Evolutionary conservation across 2,888 invertebrate species (phyloP), one percentile per base, ranked within the genome.

Genomic region (Lycaena phlaeas): DNA sequence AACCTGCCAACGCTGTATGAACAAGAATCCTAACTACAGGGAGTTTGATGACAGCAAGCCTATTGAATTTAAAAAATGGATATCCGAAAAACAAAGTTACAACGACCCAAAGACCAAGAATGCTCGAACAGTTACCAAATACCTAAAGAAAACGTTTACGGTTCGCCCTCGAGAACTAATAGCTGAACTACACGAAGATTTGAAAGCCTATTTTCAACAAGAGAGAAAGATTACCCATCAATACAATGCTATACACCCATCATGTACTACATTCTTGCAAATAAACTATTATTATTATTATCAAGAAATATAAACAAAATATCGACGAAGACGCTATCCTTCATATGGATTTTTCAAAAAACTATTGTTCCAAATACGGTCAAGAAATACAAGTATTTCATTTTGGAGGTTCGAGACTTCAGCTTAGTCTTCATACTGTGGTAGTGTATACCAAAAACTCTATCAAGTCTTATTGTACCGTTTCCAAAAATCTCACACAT

Each of bases 351-450:
- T 71, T 74, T 49, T 52, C 57, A 1, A 66, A 70, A 53, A 72
- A 71, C 41, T 69, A 56, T 50, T 43, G 53, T 48, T 43, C 49
- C 27, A 51, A 50, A 36, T 50, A 51, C 41, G 28, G 18, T 36
- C 14, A 53, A 44, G 50, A 70, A 48, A 64, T 68, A 31, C 68
- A 72, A 44, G 49, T 59, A 3, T 56, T 58, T 42, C 66, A 67
- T 57, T 67, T 67, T 50, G 63, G 64, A 18, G 64, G 61, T 4
- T 63, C 61, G 3, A 36, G 59, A 31, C 36, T 27, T 14, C 62
- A 65, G 46, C 49, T 65, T 3, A 59, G 56, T 31, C 50, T 69
- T n/a, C 68, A 70, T 44, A 67, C 65, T 18, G 65, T 64, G 3
- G 61, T 69, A 14, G 44, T 62, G 3, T 68, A 67, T 38, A 38